These are phyloP conservation scores for Scaptomyza polygonia DNA, from an alignment of 2,888 invertebrate genomes.

Conservation along the genomic window DNA sequence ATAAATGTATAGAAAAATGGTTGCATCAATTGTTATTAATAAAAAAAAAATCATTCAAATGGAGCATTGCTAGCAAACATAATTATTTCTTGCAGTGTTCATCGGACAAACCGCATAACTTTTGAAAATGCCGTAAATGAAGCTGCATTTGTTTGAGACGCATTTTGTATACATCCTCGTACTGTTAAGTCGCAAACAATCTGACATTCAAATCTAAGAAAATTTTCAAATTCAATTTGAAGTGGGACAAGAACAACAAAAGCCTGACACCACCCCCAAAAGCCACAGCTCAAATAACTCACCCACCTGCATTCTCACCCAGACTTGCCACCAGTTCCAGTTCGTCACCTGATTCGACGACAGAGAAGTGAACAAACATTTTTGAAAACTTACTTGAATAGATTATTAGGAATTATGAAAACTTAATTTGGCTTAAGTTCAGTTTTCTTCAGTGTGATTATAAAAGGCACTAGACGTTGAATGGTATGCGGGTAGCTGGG, in stretches of 20 bases:
- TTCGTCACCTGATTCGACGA: constrained; percentile 51
- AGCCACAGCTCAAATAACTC: constrained; percentile 26
- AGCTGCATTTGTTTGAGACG: constrained; percentile 38
- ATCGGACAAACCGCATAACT: constrained; percentile 54
- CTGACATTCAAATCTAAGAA: constrained; percentile 67
- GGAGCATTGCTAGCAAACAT: too few relatives aligned
- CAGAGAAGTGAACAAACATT: constrained; percentile 73
- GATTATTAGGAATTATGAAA: constrained; percentile 82
- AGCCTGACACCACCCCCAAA: constrained; percentile 20
- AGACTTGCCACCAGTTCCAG: constrained; percentile 9
- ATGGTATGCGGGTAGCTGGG: constrained; percentile 54
- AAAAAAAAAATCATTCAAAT: too few relatives aligned
- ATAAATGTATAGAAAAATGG: too few relatives aligned
- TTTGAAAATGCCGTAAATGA: constrained; percentile 52
- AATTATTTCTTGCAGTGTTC: constrained; percentile 32
- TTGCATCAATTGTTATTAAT: too few relatives aligned
- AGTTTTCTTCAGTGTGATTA: constrained; percentile 30
- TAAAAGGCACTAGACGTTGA: constrained; percentile 33
- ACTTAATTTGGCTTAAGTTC: constrained; percentile 78
- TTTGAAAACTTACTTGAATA: constrained; percentile 76
- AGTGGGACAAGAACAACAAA: constrained; percentile 60
- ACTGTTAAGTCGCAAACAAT: constrained; percentile 62
- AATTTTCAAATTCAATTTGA: constrained; percentile 77
- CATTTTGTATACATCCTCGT: constrained; percentile 29
- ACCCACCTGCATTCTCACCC: constrained; percentile 16